These are phyloP conservation scores for Micromys minutus DNA, from an alignment of 2,113 vertebrate genomes.

Conservation along the genomic window DNA sequence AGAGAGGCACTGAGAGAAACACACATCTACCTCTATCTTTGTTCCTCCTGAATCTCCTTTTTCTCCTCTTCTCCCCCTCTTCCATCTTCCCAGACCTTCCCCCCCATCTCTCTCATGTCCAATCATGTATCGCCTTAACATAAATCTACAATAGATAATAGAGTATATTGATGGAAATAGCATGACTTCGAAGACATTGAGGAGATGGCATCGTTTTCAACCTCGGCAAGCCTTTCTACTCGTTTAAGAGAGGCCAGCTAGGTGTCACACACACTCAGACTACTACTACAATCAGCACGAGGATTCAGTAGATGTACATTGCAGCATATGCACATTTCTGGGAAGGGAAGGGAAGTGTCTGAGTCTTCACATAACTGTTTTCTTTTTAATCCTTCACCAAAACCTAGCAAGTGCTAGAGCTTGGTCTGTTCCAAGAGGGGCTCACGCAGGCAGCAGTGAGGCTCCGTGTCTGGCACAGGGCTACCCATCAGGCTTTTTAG, in stretches of 20 bases:
- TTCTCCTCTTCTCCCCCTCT: too few relatives aligned
- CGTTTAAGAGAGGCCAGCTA: background rate
- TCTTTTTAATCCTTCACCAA: background rate
- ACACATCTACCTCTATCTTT: too few relatives aligned
- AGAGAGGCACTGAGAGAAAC: too few relatives aligned
- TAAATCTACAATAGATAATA: too few relatives aligned
- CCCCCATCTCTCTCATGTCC: too few relatives aligned
- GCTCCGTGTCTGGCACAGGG: background rate
- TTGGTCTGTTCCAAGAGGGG: background rate
- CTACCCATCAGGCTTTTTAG: background rate
- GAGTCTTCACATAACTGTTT: background rate
- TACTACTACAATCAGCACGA: background rate
- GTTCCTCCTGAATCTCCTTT: too few relatives aligned
- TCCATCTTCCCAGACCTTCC: too few relatives aligned
- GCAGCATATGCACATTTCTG: background rate
- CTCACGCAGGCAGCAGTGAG: background rate
- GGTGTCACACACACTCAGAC: background rate
- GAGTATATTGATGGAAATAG: constrained; percentile 21
- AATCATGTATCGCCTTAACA: too few relatives aligned
- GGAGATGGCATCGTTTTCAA: background rate
- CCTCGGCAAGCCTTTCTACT: background rate
- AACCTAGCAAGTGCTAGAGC: background rate
- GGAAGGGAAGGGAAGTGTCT: background rate
- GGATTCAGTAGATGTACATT: background rate
- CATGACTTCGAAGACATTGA: background rate